Evolutionary conservation across 2,888 invertebrate species (phyloP), one percentile per base, ranked within the genome.

Genomic region (Mythimna impura): DNA sequence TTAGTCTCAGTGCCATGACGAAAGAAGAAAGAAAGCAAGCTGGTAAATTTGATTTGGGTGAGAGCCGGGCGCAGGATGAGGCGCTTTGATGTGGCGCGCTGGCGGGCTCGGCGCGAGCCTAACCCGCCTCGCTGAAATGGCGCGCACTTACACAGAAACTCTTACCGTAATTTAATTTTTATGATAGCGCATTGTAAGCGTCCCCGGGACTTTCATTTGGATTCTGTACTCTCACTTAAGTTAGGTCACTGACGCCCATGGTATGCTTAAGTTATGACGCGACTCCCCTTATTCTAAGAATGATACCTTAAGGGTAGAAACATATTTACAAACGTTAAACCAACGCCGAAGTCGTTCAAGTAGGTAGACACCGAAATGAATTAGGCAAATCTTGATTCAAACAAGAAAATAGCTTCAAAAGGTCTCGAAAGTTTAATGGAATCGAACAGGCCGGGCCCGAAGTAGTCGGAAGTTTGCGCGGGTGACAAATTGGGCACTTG

Each of bases 401-500:
- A 95, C 94, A 94, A 94, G 94, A 94, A 95, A 95, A 95, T 95
- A 94, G 94, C 94, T 94, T 94, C 92, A 93, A 94, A 95, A 95
- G 95, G 95, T 94, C 94, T 95, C 94, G 95, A 96, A 96, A 96
- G 95, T 96, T 96, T 95, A 96, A 96, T 96, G 95, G 96, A 95
- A 96, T 95, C 96, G 96, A 95, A 95, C 94, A 91, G 94, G 94
- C 91, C 90, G 87, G 87, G 90, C 91, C 88, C 92, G 92, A 90
- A 92, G 94, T 93, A 93, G 94, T 92, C 91, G 93, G 93, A 95
- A 96, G 94, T 95, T 96, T 94, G 93, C 93, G 92, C 94, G 94
- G 94, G 96, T 96, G 96, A 96, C 96, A 96, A 96, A 96, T 96
- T 96, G 95, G 95, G 94, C 94, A 96, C 96, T 96, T 96, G 96